Evolutionary conservation across 23 tunicate species (phyloP).

Genomic region (Botrylloides violaceus): DNA sequence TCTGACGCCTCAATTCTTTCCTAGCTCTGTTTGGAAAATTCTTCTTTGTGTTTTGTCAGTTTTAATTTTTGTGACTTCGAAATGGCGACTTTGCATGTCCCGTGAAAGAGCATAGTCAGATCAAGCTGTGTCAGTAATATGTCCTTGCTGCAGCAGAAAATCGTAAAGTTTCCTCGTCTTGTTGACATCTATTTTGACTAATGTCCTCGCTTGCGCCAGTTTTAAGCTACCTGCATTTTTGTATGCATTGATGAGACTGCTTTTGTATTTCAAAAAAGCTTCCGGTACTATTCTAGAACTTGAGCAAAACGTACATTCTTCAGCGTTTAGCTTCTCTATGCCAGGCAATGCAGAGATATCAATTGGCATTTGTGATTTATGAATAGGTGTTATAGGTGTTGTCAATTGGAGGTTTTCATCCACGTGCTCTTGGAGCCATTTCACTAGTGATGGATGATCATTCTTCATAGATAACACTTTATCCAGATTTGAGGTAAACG

Average conservation of each 20-base stretch:
- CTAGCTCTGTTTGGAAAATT: too few relatives aligned
- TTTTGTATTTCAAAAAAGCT: constrained; percentile 61
- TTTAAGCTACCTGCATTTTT: constrained; percentile 31
- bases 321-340: constrained; percentile 48
- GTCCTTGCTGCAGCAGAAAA: constrained; percentile 56
- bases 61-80: too few relatives aligned
- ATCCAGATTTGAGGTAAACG: constrained; percentile 30
- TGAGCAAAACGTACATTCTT: constrained; percentile 71
- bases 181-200: constrained; percentile 86
- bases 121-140: constrained; percentile 18
- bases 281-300: constrained; percentile 64
- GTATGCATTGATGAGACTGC: constrained; percentile 40
- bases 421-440: constrained; percentile 79
- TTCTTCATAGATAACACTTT: constrained; percentile 56
- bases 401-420: background rate
- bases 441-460: constrained; percentile 54
- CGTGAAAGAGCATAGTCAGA: too few relatives aligned
- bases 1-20: too few relatives aligned
- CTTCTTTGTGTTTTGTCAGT: too few relatives aligned
- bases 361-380: constrained; percentile 30
- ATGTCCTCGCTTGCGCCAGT: constrained; percentile 55
- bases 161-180: constrained; percentile 74
- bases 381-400: constrained; percentile 15
- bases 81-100: too few relatives aligned
- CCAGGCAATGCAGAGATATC: constrained; percentile 69